phyloP scores from a whole-genome alignment of 2,888 invertebrate species.

The Metacarcinus magister region DNA sequence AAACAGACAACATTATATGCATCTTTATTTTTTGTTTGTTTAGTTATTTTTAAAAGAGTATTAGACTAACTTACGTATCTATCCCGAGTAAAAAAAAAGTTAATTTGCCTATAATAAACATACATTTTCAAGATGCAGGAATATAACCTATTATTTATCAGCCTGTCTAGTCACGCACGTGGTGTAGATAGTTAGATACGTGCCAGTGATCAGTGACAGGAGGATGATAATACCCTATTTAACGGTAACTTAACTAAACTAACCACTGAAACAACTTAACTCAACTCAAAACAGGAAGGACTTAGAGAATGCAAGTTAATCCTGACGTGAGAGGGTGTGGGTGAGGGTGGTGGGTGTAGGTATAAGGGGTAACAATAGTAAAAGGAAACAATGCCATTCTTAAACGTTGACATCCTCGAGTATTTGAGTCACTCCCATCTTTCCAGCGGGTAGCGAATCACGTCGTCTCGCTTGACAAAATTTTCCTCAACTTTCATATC shows the following conservation, averaged over 20 bases:
- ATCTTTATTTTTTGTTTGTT: too few relatives aligned
- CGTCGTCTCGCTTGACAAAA: constrained; percentile 29
- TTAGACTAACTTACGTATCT: too few relatives aligned
- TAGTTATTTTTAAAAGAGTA: too few relatives aligned
- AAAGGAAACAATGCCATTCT: neutral
- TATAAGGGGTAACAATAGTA: neutral
- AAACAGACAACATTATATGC: too few relatives aligned
- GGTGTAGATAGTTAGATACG: neutral
- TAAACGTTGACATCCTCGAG: constrained; percentile 37
- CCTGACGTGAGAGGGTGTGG: neutral
- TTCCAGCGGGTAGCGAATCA: neutral
- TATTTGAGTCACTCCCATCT: constrained; percentile 7
- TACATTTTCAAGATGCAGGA: neutral
- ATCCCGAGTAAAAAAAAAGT: too few relatives aligned
- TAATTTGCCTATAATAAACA: too few relatives aligned
- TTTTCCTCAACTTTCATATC: constrained; percentile 33
- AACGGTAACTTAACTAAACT: constrained; percentile 39
- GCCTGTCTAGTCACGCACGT: neutral
- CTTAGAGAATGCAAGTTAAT: neutral
- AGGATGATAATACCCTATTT: neutral
- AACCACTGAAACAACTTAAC: neutral
- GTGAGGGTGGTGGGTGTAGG: neutral
- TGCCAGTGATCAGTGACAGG: too few relatives aligned
- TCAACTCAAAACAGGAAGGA: neutral
- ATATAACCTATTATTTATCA: neutral